Conservation (phyloP, 2,113 vertebrate genomes). For the Lucifuga dentata region DNA sequence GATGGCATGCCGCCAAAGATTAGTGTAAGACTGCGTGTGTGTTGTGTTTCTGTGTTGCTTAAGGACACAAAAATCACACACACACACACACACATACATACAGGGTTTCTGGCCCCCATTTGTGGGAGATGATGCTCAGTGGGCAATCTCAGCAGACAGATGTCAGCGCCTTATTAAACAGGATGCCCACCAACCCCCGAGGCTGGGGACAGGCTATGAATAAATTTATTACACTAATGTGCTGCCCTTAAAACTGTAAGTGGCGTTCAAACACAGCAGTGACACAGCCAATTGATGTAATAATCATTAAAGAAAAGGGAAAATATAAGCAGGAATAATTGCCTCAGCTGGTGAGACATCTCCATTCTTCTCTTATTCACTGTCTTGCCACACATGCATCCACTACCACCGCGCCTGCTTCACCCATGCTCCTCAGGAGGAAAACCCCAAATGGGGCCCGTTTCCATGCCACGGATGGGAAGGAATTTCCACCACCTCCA, state of each 20-base stretch:
- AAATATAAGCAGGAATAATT: slow-evolving; percentile 28
- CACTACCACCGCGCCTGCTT: slow-evolving; percentile 4
- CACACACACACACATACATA: slow-evolving; percentile 28
- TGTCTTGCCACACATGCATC: slow-evolving; percentile 4
- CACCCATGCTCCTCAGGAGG: slow-evolving; percentile 7
- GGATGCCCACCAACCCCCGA: slow-evolving; percentile 44
- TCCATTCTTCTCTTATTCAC: slow-evolving; percentile 34
- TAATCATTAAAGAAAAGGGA: slow-evolving; percentile 39
- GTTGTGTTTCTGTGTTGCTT: slow-evolving; percentile 17
- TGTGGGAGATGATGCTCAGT: slow-evolving; percentile 55
- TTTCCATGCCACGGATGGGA: slow-evolving; percentile 39
- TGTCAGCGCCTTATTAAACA: slow-evolving; percentile 76
- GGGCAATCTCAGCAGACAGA: slow-evolving; percentile 67
- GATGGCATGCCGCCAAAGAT: slow-evolving; percentile 52
- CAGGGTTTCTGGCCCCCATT: slow-evolving; percentile 62
- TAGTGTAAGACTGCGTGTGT: neutral
- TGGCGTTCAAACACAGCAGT: slow-evolving; percentile 60
- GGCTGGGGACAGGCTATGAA: slow-evolving; percentile 72
- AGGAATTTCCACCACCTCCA: slow-evolving; percentile 60
- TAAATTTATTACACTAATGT: slow-evolving; percentile 80
- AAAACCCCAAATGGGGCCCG: slow-evolving; percentile 39
- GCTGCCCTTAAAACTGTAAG: slow-evolving; percentile 76
- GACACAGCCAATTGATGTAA: slow-evolving; percentile 61
- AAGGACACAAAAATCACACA: slow-evolving; percentile 32
- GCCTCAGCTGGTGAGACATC: neutral